A percentile compares a stretch with the other conserved stretches of the same genome.
Evolutionary conservation across 53 echinoderm and acorn worm species (phyloP).

Genomic region (Holothuria leucospilota): DNA sequence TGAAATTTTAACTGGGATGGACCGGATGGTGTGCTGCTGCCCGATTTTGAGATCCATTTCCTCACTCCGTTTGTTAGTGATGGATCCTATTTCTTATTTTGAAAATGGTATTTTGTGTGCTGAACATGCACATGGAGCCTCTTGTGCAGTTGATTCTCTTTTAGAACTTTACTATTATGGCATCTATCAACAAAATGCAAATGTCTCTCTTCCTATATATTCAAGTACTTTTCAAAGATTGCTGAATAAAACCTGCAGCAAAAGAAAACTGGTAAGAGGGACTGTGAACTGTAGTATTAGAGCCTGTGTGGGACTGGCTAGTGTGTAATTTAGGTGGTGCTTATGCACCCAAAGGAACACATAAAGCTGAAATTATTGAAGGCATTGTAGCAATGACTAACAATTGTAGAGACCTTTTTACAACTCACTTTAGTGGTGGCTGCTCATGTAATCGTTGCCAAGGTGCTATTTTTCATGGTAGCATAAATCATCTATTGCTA

Average conservation of each 20-base stretch:
- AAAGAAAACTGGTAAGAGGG: neutral
- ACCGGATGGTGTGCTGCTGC: too few species aligned
- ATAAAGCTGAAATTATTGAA: neutral
- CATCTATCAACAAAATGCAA: neutral
- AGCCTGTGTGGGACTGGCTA: neutral
- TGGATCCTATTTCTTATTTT: neutral
- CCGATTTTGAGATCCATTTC: too few species aligned
- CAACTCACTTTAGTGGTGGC: neutral
- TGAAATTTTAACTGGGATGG: too few species aligned
- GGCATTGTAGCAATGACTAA: neutral
- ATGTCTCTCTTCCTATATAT: neutral
- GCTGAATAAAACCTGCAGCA: neutral
- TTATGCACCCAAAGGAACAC: neutral
- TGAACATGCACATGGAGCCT: neutral
- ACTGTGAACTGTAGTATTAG: neutral
- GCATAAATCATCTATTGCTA: neutral
- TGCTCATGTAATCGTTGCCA: neutral
- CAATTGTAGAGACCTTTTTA: neutral
- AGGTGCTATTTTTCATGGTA: too few species aligned
- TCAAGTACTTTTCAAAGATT: neutral
- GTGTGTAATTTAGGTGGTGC: neutral
- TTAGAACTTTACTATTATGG: neutral
- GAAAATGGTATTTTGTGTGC: constrained; percentile 1
- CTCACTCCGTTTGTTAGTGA: neutral
- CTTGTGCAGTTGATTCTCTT: neutral